A percentile compares a stretch with the other conserved stretches of the same genome.
Evolutionary conservation across 1,140 invertebrate genomes (phyloP).

Genomic region (Dreissena rostriformis): DNA sequence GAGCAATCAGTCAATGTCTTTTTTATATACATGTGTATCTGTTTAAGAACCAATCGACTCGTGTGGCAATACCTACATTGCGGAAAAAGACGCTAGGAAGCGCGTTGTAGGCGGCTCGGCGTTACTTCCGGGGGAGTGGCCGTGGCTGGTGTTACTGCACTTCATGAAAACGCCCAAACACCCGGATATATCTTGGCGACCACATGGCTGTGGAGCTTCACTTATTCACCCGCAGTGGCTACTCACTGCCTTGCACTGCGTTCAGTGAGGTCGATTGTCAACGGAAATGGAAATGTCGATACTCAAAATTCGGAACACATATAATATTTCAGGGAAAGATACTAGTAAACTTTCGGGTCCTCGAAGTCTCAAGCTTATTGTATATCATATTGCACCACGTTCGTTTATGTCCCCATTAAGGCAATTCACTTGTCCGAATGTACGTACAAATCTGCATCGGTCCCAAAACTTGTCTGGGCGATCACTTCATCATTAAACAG

Average conservation of each 20-base stretch:
- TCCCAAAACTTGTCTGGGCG: too few relatives aligned
- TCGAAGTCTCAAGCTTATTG: not conserved
- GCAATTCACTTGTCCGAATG: too few relatives aligned
- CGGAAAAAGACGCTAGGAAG: constrained; percentile 47
- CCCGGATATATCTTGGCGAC: constrained; percentile 49
- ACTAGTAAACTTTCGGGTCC: not conserved
- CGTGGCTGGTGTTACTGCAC: constrained; percentile 72
- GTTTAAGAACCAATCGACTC: constrained; percentile 16
- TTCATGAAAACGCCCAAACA: constrained; percentile 49
- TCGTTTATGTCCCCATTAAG: too few relatives aligned
- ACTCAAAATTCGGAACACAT: not conserved
- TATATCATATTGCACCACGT: not conserved
- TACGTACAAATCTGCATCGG: too few relatives aligned
- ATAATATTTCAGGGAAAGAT: not conserved
- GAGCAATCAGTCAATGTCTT: too few relatives aligned
- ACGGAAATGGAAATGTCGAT: not conserved
- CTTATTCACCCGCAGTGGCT: constrained; percentile 80
- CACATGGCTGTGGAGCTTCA: constrained; percentile 80
- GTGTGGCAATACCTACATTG: constrained; percentile 45
- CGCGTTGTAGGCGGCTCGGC: constrained; percentile 68
- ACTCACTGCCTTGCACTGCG: constrained; percentile 81
- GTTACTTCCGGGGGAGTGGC: constrained; percentile 67
- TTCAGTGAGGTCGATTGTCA: constrained; percentile 64
- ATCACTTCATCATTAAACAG: too few relatives aligned
- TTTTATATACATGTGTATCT: too few relatives aligned